phyloP scores from a whole-genome alignment of 1,140 invertebrate species.

The Homalodisca vitripennis region DNA sequence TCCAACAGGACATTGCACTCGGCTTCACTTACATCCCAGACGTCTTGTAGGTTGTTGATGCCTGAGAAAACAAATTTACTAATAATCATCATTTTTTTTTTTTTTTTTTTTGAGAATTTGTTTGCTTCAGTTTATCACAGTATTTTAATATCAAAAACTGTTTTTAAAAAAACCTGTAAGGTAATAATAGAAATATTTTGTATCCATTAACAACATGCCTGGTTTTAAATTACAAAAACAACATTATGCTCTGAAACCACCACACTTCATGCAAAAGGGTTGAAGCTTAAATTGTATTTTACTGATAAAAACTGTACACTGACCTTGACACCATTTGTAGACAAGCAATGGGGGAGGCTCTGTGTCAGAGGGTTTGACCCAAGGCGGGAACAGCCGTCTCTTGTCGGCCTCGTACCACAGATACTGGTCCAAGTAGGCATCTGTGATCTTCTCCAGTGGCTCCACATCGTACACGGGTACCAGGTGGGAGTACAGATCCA shows the following conservation, averaged over 20 bases:
- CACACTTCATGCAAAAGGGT: no score
- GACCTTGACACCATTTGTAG: constrained; percentile 99
- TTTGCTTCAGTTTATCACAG: no score
- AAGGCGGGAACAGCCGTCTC: constrained; percentile 92
- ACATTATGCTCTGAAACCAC: no score
- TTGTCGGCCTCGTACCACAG: constrained; percentile 99
- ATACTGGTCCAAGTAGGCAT: constrained; percentile 99
- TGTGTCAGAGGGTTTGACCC: constrained; percentile 98
- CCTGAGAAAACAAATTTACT: constrained; percentile 51
- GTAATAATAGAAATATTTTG: no score
- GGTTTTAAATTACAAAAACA: no score
- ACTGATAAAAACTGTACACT: no score
- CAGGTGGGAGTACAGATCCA: constrained; percentile 98
- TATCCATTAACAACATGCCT: no score
- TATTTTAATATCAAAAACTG: no score
- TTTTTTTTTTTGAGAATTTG: no score
- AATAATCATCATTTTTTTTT: no score
- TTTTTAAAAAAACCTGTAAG: no score
- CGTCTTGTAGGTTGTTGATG: constrained; percentile 96
- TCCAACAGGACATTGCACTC: constrained; percentile 99
- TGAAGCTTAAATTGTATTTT: no score
- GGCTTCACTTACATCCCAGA: constrained; percentile 98
- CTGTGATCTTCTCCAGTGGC: constrained; percentile 98
- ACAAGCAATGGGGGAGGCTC: constrained; percentile 97
- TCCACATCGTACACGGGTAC: constrained; percentile 99